Conservation (phyloP, 2,113 vertebrate species). For the Mus spicilegus region DNA sequence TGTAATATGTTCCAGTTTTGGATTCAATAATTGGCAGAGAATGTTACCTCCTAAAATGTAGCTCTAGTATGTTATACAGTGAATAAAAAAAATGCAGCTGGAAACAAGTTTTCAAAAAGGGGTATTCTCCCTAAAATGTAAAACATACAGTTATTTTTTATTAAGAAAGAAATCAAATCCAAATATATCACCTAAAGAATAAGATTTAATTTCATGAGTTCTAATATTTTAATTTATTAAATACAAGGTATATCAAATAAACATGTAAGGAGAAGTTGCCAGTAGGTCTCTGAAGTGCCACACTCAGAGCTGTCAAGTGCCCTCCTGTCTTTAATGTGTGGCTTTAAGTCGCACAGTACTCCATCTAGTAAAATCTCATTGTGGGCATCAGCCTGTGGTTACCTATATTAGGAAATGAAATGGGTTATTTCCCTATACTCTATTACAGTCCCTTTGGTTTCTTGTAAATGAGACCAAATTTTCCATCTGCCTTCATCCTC, state of each 20-base stretch:
- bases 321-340: conserved; percentile 27
- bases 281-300: background rate
- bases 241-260: background rate
- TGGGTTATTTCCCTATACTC: conserved; percentile 69
- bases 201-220: conserved; percentile 34
- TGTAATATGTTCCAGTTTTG: conserved; percentile 9
- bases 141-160: background rate
- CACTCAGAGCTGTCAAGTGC: background rate
- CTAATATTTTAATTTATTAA: conserved; percentile 10
- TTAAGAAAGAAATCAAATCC: conserved; percentile 13
- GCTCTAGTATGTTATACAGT: background rate
- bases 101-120: conserved; percentile 5
- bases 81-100: conserved; percentile 18
- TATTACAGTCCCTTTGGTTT: conserved; percentile 80
- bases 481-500: conserved; percentile 83
- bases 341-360: conserved; percentile 43
- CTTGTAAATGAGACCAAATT: conserved; percentile 78
- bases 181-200: background rate
- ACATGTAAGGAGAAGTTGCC: conserved; percentile 27
- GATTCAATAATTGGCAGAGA: background rate
- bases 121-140: conserved; percentile 6
- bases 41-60: conserved; percentile 22
- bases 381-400: conserved; percentile 56
- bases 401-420: conserved; percentile 58
- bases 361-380: conserved; percentile 73